Percentiles rank a stretch among this genome's conserved stretches.
These are phyloP conservation scores for Euclidia mi DNA, from an alignment of 2,888 invertebrate species.

Conservation along the genomic window DNA sequence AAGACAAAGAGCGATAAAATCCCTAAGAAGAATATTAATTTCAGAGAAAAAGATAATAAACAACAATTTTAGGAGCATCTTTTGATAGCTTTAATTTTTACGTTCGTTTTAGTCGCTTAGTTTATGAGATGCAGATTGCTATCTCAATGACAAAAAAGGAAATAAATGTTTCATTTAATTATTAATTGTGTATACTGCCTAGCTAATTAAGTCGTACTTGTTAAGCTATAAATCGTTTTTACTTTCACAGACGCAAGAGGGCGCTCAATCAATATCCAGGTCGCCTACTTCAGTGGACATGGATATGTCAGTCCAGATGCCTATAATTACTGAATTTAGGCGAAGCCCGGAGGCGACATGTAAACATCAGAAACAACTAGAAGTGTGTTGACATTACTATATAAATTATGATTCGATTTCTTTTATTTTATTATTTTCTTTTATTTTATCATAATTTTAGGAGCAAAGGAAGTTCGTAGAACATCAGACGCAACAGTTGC, in stretches of 20 bases:
- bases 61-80: too few species aligned
- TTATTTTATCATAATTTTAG: constrained; percentile 51
- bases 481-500: constrained; percentile 61
- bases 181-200: too few species aligned
- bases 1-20: too few species aligned
- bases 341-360: constrained; percentile 55
- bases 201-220: too few species aligned
- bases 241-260: constrained; percentile 58
- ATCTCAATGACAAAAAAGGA: too few species aligned
- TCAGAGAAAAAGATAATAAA: too few species aligned
- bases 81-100: too few species aligned
- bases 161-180: too few species aligned
- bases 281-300: constrained; percentile 59
- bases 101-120: too few species aligned
- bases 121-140: too few species aligned
- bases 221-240: constrained; percentile 1
- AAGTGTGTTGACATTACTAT: constrained; percentile 44
- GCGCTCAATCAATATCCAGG: constrained; percentile 49
- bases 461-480: constrained; percentile 72
- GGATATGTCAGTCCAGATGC: constrained; percentile 44
- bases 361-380: constrained; percentile 60
- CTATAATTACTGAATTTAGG: constrained; percentile 51
- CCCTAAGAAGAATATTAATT: too few species aligned
- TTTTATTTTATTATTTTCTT: constrained; percentile 30
- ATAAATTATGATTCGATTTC: background rate